Percentiles rank a stretch among this genome's conserved stretches.
These are phyloP conservation scores for Megastigmus dorsalis DNA, from an alignment of 2,888 invertebrate species.

Conservation along the genomic window DNA sequence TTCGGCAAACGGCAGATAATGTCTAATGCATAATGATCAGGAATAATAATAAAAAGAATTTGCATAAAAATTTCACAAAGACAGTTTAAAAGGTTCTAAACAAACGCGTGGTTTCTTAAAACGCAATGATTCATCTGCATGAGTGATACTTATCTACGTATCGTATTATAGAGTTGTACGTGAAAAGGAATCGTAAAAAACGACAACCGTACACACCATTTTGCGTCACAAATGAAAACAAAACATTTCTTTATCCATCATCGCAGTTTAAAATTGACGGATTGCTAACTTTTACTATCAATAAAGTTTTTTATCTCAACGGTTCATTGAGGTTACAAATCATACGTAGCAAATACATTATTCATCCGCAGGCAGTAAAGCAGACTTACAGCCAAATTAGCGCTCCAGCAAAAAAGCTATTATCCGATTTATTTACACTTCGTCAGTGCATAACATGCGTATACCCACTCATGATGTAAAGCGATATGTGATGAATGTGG, in stretches of 20 bases:
- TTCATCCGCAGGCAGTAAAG: not conserved
- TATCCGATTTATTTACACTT: not conserved
- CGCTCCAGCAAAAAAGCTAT: not conserved
- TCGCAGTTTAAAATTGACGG: conserved; percentile 5
- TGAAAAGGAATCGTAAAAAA: not conserved
- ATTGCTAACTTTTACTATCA: not conserved
- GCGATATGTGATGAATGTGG: not conserved
- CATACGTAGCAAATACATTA: not conserved
- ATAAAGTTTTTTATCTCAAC: not conserved
- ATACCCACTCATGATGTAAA: not conserved
- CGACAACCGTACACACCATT: not conserved
- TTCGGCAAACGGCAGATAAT: no score
- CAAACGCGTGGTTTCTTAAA: no score
- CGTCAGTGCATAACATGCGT: not conserved
- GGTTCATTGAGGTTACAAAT: not conserved
- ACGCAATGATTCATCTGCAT: conserved; percentile 12
- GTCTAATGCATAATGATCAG: no score
- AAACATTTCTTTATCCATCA: not conserved
- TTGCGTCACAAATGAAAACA: conserved; percentile 17
- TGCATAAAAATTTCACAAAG: no score
- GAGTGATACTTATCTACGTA: no score
- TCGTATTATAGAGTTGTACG: not conserved
- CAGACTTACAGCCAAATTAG: not conserved
- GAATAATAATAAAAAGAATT: no score
- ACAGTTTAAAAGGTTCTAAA: no score